A percentile compares a stretch with the other conserved stretches of the same genome.
These are phyloP conservation scores for Cephus pulcher DNA, from an alignment of 2,888 invertebrate genomes.

Conservation along the genomic window DNA sequence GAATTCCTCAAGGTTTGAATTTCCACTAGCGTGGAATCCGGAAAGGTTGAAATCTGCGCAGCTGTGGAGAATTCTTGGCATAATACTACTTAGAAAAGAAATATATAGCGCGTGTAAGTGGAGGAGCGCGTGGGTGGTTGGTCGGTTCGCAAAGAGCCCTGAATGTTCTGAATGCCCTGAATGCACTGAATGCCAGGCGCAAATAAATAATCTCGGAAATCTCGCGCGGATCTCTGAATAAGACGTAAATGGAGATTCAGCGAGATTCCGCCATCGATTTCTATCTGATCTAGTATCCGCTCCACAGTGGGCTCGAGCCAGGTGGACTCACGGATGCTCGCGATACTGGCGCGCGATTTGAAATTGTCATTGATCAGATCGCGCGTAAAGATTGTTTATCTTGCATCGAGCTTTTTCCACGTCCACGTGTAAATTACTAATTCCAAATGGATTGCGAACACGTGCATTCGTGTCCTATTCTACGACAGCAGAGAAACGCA, in stretches of 20 bases:
- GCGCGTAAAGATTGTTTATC: neutral
- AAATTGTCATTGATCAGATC: slow-evolving; percentile 11
- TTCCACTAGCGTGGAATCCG: slow-evolving; percentile 41
- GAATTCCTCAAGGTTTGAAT: slow-evolving; percentile 5
- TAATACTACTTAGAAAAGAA: slow-evolving; percentile 30
- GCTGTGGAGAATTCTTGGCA: slow-evolving; percentile 44
- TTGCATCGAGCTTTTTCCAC: neutral
- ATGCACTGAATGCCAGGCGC: slow-evolving; percentile 6
- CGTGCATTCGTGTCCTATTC: neutral
- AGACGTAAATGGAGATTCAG: slow-evolving; percentile 52
- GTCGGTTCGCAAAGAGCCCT: neutral
- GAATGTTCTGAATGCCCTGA: slow-evolving; percentile 1
- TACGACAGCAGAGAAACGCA: neutral
- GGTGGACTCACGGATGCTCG: slow-evolving; percentile 29
- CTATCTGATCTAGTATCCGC: slow-evolving; percentile 40
- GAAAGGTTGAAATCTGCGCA: slow-evolving; percentile 33
- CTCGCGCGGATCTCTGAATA: slow-evolving; percentile 46
- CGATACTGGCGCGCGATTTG: slow-evolving; percentile 6
- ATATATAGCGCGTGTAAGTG: slow-evolving; percentile 2
- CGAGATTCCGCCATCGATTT: slow-evolving; percentile 45
- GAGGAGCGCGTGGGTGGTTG: slow-evolving; percentile 15
- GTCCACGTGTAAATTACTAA: neutral
- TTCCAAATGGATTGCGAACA: neutral
- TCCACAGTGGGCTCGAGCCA: slow-evolving; percentile 22
- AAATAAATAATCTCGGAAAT: slow-evolving; percentile 50